Conservation (phyloP, 2,888 invertebrate species). For the Trichogramma dendrolimi region DNA sequence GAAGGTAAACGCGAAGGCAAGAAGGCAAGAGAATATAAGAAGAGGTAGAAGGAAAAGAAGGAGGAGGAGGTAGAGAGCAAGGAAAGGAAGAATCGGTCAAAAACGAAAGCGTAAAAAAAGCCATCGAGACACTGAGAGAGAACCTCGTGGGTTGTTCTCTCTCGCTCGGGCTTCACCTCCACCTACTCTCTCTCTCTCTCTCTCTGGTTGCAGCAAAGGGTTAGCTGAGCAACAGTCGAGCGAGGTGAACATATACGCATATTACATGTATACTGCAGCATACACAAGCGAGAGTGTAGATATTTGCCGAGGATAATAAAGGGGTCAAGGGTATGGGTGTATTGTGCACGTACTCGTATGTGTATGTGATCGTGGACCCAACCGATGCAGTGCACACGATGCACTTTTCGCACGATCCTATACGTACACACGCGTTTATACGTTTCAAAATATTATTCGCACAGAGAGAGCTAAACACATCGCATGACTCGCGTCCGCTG, state of each 20-base stretch:
- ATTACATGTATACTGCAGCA: no score
- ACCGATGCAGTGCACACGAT: no score
- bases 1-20: constrained; percentile 27
- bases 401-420: no score
- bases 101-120: not conserved
- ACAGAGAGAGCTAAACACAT: no score
- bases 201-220: constrained; percentile 26
- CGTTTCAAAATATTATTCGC: no score
- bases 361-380: no score
- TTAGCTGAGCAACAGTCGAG: constrained; percentile 24
- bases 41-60: constrained; percentile 11
- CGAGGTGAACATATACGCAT: no score
- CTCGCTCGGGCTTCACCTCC: constrained; percentile 5
- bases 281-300: constrained; percentile 3
- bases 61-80: constrained; percentile 28
- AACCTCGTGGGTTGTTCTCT: no score
- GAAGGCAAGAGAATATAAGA: constrained; percentile 28
- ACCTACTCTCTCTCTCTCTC: not conserved
- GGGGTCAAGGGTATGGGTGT: constrained; percentile 19
- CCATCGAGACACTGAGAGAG: no score
- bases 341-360: no score
- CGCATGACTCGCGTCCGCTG: no score
- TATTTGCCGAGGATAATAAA: constrained; percentile 20
- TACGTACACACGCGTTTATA: no score
- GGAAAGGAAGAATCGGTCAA: constrained; percentile 20